These are phyloP conservation scores for Desoria tigrina DNA, from an alignment of 2,888 invertebrate species.

Conservation along the genomic window DNA sequence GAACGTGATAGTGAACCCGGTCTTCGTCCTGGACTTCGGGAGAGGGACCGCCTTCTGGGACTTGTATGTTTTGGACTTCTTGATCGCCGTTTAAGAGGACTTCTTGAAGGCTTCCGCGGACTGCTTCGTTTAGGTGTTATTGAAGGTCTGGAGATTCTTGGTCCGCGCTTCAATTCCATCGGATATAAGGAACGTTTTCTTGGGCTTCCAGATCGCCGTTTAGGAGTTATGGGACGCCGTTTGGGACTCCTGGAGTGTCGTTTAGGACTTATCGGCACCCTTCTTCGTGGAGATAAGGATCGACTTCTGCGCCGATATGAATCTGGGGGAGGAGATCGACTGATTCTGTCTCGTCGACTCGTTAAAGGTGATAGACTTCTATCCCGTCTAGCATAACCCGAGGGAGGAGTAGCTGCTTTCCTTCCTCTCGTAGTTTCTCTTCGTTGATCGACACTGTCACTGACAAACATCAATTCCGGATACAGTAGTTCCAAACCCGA, in stretches of 20 bases:
- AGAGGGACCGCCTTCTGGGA: neutral
- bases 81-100: neutral
- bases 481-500: slow-evolving; percentile 14
- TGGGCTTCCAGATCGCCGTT: no score
- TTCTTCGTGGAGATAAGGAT: neutral
- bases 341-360: no score
- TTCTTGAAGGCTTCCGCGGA: slow-evolving; percentile 6
- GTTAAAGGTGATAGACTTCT: no score
- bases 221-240: no score
- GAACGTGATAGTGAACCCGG: neutral
- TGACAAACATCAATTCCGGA: slow-evolving; percentile 29
- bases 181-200: neutral
- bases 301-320: neutral
- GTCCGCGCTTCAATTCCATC: no score
- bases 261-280: neutral
- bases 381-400: neutral
- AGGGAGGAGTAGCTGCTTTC: no score
- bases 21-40: no score
- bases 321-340: neutral
- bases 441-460: neutral
- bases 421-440: neutral
- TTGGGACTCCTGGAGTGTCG: neutral
- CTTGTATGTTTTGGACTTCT: neutral
- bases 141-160: no score
- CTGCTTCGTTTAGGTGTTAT: no score